Base-by-base conservation (phyloP, 2,797 vertebrate species). In the Oreortyx pictus region DNA sequence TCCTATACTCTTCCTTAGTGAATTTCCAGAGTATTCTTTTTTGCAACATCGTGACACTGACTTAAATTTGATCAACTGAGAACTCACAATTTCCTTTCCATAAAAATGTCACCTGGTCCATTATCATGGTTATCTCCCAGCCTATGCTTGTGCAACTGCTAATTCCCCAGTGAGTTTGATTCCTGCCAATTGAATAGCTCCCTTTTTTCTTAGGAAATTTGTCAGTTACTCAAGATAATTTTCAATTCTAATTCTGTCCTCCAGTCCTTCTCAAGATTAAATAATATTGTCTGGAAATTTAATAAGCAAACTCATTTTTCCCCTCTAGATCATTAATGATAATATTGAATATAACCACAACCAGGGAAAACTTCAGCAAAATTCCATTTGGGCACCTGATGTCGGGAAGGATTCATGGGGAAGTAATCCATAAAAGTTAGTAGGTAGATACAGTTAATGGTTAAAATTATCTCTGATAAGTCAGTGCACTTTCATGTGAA, bases 391-490 rank as follows among this genome's bases (percentile, higher is more conserved):
- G 29, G 24, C 27, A 66, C 73, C 57, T 75, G n/a, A 35, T 91
- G 82, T 35, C 59, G 73, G 15, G 7, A 50, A 10, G 16, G 46
- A 87, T 81, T 80, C 76, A 37, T 8, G 46, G 41, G 67, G 81
- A 71, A 86, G 47, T 64, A 87, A 89, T 82, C 68, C 80, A 73
- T 50, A 83, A 39, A 84, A 86, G 16, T 82, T 78, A 70, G 76
- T 5, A 72, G 50, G 39, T 22, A 89, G 56, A 54, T 68, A 56
- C 20, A 65, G 59, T 73, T 75, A 68, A 44, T 31, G 56, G 49
- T 89, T 89, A 71, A 33, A 93, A 49, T 89, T 75, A 78, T 56
- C 50, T 86, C 65, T 95, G 88, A 84, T 88, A 88, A 77, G 79
- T 92, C 93, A 96, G 70, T 73, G 85, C 50, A 75, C 79, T 83